Evolutionary conservation across 2,113 vertebrate genomes (phyloP), one percentile per base, ranked within the genome.

Genomic region (Ceuthmochares aereus): DNA sequence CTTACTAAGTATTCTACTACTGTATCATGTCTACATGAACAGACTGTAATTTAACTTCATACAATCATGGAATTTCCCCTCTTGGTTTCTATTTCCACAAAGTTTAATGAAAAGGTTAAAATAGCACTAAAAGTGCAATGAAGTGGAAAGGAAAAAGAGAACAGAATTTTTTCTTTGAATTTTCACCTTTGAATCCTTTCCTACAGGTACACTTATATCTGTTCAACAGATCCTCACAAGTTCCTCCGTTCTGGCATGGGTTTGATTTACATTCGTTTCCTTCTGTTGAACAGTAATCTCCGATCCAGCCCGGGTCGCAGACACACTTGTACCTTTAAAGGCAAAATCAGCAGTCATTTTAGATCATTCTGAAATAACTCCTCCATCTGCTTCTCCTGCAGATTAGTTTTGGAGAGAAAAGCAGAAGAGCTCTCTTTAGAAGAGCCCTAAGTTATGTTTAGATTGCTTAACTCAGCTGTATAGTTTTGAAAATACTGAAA

Each of bases 241-340:
- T 98, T 90, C 98, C 99, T 67, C 98, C 98, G 1, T 99, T 98
- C 76, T 98, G 99, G 95, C 99, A 99, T 0, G 99, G 99, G 91
- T 97, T 98, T 21, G 98, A 98, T 95, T 98, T 98, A 85, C 99
- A 99, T 83, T 99, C 99, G 2, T 99, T 98, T 76, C 97, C 98
- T 92, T 99, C 98, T 95, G 98, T 97, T 52, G 99, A 98, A 59
- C 99, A 99, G 94, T 98, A 98, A 89, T 97, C 89, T 81, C 99
- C 99, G 69, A 96, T 84, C 98, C 99, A 99, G 80, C 99, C 99
- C 47, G 98, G 95, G 37, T 98, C 96, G 16, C 99, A 99, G 86
- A 98, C 95, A 91, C 99, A 99, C 59, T 91, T 98, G 95, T 99
- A 99, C 87, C 99, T 99, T 97, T 29, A 70, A 90, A 90, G 7